Conservation (phyloP, 2,888 invertebrate genomes). For the Cloeon dipterum region DNA sequence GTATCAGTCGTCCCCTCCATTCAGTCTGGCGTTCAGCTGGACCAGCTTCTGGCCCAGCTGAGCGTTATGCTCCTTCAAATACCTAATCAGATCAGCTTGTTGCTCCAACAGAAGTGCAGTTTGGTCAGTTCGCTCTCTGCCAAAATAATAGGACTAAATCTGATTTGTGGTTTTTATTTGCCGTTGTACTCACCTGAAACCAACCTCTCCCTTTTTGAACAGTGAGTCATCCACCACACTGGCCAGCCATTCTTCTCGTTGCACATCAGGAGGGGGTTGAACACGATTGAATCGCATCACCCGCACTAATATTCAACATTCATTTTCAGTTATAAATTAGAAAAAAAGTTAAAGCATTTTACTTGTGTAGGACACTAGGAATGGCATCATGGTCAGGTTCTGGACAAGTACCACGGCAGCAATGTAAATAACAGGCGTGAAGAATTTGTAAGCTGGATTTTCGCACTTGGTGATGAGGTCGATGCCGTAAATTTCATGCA, state of each 20-base stretch:
- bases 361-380: slow-evolving; percentile 30
- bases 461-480: slow-evolving; percentile 2
- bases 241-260: slow-evolving; percentile 31
- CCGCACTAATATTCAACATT: slow-evolving; percentile 21
- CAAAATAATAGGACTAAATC: too few species aligned
- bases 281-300: slow-evolving; percentile 33
- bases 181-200: slow-evolving; percentile 14
- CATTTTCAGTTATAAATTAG: background rate
- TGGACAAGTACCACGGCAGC: slow-evolving; percentile 27
- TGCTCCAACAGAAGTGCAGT: slow-evolving; percentile 37
- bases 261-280: slow-evolving; percentile 35
- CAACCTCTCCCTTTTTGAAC: slow-evolving; percentile 25
- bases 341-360: slow-evolving; percentile 10
- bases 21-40: slow-evolving; percentile 23
- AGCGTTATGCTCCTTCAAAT: slow-evolving; percentile 39
- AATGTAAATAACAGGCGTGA: slow-evolving; percentile 32
- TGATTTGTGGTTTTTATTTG: background rate
- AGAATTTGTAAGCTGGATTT: background rate
- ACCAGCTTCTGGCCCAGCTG: slow-evolving; percentile 38
- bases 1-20: background rate
- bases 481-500: slow-evolving; percentile 25
- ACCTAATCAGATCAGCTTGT: slow-evolving; percentile 45
- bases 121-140: slow-evolving; percentile 20
- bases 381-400: slow-evolving; percentile 21
- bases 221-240: slow-evolving; percentile 22